Evolutionary conservation across 2,797 vertebrate species (phyloP).

Genomic region (Sorex maritimensis): DNA sequence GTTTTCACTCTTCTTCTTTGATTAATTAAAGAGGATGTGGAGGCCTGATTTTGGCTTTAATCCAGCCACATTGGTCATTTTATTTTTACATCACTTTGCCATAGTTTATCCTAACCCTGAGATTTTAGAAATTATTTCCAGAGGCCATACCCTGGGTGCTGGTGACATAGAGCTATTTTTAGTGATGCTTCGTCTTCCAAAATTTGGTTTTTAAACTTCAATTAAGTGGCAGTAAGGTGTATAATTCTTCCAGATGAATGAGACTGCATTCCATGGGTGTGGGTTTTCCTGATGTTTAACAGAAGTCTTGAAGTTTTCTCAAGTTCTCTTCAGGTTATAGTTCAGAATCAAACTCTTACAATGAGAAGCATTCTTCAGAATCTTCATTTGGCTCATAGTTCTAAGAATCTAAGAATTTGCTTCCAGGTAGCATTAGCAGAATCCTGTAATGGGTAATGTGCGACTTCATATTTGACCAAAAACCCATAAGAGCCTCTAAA

Average conservation of each 20-base stretch:
- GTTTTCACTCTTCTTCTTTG: neutral
- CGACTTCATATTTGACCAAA: neutral
- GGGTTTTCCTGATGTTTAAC: neutral
- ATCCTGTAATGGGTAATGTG: neutral
- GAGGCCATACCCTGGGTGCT: too few species aligned
- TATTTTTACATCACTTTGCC: too few species aligned
- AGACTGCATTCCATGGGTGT: neutral
- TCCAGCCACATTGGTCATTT: too few species aligned
- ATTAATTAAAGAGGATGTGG: too few species aligned
- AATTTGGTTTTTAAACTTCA: neutral
- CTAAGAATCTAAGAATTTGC: neutral
- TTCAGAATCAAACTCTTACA: neutral
- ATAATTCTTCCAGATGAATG: neutral
- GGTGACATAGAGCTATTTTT: too few species aligned
- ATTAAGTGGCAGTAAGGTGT: neutral
- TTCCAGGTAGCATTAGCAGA: neutral
- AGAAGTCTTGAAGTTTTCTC: neutral
- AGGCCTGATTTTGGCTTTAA: too few species aligned
- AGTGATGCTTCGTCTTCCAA: too few species aligned
- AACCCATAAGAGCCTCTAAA: neutral
- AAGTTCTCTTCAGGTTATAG: neutral
- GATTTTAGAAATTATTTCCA: too few species aligned
- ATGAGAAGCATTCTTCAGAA: neutral
- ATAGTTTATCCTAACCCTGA: too few species aligned
- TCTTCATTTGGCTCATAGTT: neutral